Evolutionary conservation across 2,888 invertebrate species (phyloP).

Genomic region (Syrphus vitripennis): DNA sequence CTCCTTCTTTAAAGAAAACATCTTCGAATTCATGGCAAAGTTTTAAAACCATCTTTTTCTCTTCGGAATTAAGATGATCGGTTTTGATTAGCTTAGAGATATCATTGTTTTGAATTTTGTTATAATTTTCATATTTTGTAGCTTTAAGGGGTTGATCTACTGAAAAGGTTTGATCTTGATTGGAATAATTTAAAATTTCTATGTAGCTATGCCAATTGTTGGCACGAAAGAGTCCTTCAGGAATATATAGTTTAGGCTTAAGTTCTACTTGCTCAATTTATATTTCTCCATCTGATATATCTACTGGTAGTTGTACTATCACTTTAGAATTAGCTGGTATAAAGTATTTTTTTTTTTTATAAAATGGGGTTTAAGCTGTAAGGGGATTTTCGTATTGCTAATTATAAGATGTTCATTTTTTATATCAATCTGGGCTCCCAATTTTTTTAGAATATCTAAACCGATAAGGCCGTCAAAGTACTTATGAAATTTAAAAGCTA

Average conservation of each 20-base stretch:
- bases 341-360: not conserved
- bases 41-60: not conserved
- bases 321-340: not conserved
- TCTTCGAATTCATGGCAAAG: not conserved
- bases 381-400: not conserved
- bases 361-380: not conserved
- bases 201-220: not conserved
- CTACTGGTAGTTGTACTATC: not conserved
- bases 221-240: not conserved
- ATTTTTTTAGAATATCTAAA: too few relatives aligned
- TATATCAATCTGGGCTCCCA: too few relatives aligned
- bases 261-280: not conserved
- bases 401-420: too few relatives aligned
- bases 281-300: too few relatives aligned
- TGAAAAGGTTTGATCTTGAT: too few relatives aligned
- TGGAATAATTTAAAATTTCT: too few relatives aligned
- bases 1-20: not conserved
- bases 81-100: not conserved
- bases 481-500: too few relatives aligned
- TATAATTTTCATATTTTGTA: not conserved
- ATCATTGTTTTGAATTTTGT: not conserved
- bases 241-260: not conserved
- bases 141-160: too few relatives aligned
- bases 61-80: not conserved
- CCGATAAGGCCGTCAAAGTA: too few relatives aligned